These are phyloP conservation scores for Chrysolina haemoptera DNA, from an alignment of 2,888 invertebrate species.

Conservation along the genomic window DNA sequence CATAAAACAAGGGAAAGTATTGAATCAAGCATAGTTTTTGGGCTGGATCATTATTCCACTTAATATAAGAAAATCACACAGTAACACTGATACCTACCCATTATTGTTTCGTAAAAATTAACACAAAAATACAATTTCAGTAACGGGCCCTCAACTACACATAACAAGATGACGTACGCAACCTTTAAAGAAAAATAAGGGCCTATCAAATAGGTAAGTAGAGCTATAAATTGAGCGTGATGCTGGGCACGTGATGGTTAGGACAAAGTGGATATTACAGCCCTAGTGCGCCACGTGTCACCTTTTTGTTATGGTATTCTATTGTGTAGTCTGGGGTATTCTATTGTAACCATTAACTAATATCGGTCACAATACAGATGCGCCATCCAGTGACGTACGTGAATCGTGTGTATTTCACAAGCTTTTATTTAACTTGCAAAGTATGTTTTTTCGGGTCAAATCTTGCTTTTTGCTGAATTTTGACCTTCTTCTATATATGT, in stretches of 20 bases:
- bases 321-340: constrained; percentile 51
- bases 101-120: constrained; percentile 33
- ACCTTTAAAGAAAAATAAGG: constrained; percentile 50
- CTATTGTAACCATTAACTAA: constrained; percentile 54
- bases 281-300: constrained; percentile 56
- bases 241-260: constrained; percentile 58
- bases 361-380: constrained; percentile 55
- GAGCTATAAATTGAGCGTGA: constrained; percentile 59
- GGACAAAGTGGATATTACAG: constrained; percentile 60
- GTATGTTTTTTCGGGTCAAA: too few relatives aligned
- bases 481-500: too few relatives aligned
- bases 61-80: neutral
- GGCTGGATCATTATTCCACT: neutral
- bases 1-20: neutral
- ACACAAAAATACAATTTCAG: constrained; percentile 34
- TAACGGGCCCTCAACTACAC: constrained; percentile 24
- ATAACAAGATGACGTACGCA: constrained; percentile 45
- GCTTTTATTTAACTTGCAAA: too few relatives aligned
- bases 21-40: neutral
- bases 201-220: constrained; percentile 59
- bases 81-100: neutral
- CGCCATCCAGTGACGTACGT: constrained; percentile 37
- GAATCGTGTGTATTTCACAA: too few relatives aligned
- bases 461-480: too few relatives aligned
- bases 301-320: constrained; percentile 59